Evolutionary conservation across 1,140 invertebrate species (phyloP), one percentile per base, ranked within the genome.

Genomic region (Drosophila equinoxialis): DNA sequence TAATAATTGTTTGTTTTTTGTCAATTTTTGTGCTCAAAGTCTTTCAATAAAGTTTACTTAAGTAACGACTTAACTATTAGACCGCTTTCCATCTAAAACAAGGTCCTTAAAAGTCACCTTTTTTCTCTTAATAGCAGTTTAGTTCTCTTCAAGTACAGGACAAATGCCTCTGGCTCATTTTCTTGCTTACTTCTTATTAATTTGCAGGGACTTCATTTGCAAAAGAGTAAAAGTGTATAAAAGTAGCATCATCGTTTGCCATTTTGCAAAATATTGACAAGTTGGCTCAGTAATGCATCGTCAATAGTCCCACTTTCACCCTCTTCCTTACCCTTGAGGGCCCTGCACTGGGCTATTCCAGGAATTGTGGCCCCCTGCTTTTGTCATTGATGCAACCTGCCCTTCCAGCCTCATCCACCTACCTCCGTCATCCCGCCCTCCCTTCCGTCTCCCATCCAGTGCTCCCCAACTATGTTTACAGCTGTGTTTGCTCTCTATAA

Each of bases 401-500:
- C 45, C 13, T 48, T n/a, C 42, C 42, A 48, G 0, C 61, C 39
- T 35, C 6, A 7, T 35, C 6, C 20, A n/a, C 13, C 13, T 17
- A 41, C 41, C 1, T 23, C 37, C 2, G 23, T 3, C 30, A 30
- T 30, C 5, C 20, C 10, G 0, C 20, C 11, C 41, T 48, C 57
- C 57, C 4, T 1, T 11, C 3, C 8, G 35, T 20, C 45, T 0
- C 14, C 8, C 14, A 23, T 64, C 48, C n/a, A 68, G 14, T 10
- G 72, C 65, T 76, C 65, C 71, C 74, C 71, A 68, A 60, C 64
- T 71, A 65, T 54, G 67, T 68, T 66, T 63, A 71, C 82, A 85
- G 79, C 79, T 85, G 82, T 85, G 75, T 87, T 86, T 86, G 82
- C 75, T 65, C 82, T 87, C 79, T 85, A 85, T 79, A 85, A 85